Evolutionary conservation across 1,140 invertebrate genomes (phyloP), one percentile per base, ranked within the genome.

Genomic region (Neuroterus valhalla): DNA sequence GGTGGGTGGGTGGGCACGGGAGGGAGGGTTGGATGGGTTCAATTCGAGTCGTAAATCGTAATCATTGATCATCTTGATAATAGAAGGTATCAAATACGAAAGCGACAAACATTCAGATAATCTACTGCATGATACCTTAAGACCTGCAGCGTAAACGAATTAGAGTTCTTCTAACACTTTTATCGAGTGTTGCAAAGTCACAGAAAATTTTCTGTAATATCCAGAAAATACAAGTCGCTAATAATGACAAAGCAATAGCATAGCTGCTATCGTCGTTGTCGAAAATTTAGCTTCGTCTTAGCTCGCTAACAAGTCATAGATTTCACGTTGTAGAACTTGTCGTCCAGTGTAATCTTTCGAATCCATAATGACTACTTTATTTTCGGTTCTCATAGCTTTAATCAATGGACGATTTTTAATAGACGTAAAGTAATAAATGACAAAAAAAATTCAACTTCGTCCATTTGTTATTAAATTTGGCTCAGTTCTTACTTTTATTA

Each of bases 1-100:
- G 78, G 83, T 78, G 81, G 85, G 82, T 77, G 84, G 82, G 82
- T 78, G 83, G 85, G 85, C 76, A 72, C 31, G 84, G 83, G 80
- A 80, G 84, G 84, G 80, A 74, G 85, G 85, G 85, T 77, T 77
- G 86, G 86, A 82, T 69, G 84, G 84, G 82, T 82, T 79, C 82
- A 83, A 72, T 81, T 84, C 81, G 83, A 81, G 80, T 62, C 55
- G 50, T 67, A 48, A 75, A 69, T 48, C 68, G 62, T 67, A 48
- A 75, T 77, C 75, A 75, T 77, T 79, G 75, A 77, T 77, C 77
- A 76, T 52, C 73, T 83, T 82, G 80, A 75, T 79, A 78, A 68
- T 72, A 75, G 62, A 85, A 87, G 84, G 85, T 88, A 89, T 89
- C 84, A 82, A 67, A 75, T 68, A 31, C 21, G 72, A 75, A 46